Base-by-base conservation (phyloP, 2,797 vertebrate species). In the Ptychadena robeensis region DNA sequence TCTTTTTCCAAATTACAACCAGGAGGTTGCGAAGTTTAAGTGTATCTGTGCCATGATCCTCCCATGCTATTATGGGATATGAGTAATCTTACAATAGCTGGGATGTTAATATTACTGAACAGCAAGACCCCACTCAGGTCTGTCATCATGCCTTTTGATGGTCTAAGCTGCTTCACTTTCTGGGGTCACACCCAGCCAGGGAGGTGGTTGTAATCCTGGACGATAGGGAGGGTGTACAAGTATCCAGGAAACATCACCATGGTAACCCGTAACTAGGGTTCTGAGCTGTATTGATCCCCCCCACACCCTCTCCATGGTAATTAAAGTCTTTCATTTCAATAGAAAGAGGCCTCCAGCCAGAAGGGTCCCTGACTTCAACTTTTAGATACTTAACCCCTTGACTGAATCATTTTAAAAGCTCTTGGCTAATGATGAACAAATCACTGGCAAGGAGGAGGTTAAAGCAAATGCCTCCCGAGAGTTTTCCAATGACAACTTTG, bases 251-350 rank as follows among this genome's bases (percentile, higher is more conserved):
- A 85, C 32, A 48, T 85, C 53, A 57, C 78, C 35, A 80, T 80
- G 78, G 59, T 53, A 73, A 81, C 78, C 59, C 71, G 72, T 70
- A 81, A 85, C 65, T 66, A 80, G 77, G 53, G 82, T 57, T 76
- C 66, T 31, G 65, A 27, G 83, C 66, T 34, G 37, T 85, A 85
- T 80, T 85, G 82, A 85, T 85, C 53, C 71, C 77, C 44, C 71
- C 75, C 34, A 65, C 32, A 71, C 61, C 67, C 64, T 80, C 32
- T 70, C 78, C 78, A 81, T 81, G 78, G 72, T 85, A 85, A 85
- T 85, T 85, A 85, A 85, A 85, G 83, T 80, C 78, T 75, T 76
- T 80, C 77, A 81, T 80, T 85, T 85, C 78, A 85, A 80, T 84
- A 85, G 83, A 75, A 75, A 76, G 77, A 57, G 83, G 72, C 78